Percentiles rank a stretch among this genome's conserved stretches.
These are phyloP conservation scores for Paracyclopina nana DNA, from an alignment of 1,140 invertebrate genomes.

Conservation along the genomic window DNA sequence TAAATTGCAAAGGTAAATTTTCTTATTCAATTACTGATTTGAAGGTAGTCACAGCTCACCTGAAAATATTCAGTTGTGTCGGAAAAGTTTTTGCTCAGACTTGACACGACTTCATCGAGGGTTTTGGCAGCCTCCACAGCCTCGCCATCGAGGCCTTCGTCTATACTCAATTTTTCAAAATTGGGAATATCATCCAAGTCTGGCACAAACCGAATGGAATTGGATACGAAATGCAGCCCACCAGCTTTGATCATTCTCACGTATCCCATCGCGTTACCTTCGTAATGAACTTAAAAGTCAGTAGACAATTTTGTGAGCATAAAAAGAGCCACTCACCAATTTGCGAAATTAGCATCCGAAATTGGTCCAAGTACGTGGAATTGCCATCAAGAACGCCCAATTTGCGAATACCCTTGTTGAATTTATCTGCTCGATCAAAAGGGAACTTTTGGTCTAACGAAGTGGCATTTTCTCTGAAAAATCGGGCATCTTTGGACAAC, in stretches of 20 bases:
- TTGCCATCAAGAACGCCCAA: constrained; percentile 64
- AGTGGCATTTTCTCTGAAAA: constrained; percentile 38
- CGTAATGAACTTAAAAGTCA: constrained; percentile 16
- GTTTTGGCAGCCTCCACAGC: constrained; percentile 43
- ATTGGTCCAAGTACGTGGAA: constrained; percentile 69
- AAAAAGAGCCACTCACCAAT: constrained; percentile 43
- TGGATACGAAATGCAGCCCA: constrained; percentile 71
- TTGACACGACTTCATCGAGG: constrained; percentile 52
- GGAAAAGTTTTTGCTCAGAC: constrained; percentile 62
- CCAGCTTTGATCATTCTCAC: constrained; percentile 83
- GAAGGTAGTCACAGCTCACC: constrained; percentile 24
- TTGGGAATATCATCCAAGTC: constrained; percentile 47
- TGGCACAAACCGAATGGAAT: constrained; percentile 72
- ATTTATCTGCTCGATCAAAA: constrained; percentile 55
- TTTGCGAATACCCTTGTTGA: constrained; percentile 76
- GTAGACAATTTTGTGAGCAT: constrained; percentile 11
- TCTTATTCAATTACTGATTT: constrained; percentile 8
- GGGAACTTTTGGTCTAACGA: constrained; percentile 41
- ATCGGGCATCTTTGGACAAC: constrained; percentile 68
- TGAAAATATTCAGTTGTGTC: constrained; percentile 90
- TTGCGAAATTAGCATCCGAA: constrained; percentile 72
- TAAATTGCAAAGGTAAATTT: constrained; percentile 24
- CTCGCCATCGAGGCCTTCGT: constrained; percentile 30
- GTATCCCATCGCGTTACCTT: constrained; percentile 86
- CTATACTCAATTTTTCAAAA: constrained; percentile 34